These are phyloP conservation scores for Platichthys stellatus DNA, from an alignment of 2,113 vertebrate species.

Conservation along the genomic window DNA sequence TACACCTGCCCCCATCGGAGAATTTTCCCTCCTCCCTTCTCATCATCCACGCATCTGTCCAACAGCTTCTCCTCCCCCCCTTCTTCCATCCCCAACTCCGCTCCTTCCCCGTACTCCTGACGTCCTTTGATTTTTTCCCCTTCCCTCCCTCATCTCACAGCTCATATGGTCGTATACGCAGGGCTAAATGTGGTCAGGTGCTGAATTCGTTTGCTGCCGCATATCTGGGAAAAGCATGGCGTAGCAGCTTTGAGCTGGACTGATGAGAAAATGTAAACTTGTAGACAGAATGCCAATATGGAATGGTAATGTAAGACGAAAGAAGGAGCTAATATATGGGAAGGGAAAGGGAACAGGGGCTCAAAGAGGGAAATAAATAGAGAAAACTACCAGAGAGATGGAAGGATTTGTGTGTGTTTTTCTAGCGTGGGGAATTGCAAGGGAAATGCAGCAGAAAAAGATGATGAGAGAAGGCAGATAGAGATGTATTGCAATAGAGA, in stretches of 20 bases:
- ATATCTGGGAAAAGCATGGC: not conserved
- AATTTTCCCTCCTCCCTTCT: not conserved
- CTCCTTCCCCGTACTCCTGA: not conserved
- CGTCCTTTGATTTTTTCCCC: not conserved
- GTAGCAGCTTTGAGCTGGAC: not conserved
- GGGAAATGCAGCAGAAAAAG: constrained; percentile 2
- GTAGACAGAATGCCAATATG: not conserved
- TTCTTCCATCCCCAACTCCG: not conserved
- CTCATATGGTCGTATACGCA: constrained; percentile 5
- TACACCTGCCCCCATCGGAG: not conserved
- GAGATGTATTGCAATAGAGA: constrained; percentile 10
- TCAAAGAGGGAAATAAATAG: constrained; percentile 10
- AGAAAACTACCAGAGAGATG: constrained; percentile 8
- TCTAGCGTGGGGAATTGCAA: not conserved
- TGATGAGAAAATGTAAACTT: not conserved
- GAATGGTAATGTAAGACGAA: not conserved
- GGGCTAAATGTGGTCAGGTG: constrained; percentile 27
- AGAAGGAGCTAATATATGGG: not conserved
- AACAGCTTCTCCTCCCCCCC: not conserved
- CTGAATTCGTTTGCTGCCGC: constrained; percentile 2
- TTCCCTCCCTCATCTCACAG: not conserved
- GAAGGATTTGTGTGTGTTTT: constrained; percentile 7
- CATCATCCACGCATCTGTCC: not conserved
- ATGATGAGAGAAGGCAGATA: constrained; percentile 5
- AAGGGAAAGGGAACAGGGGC: not conserved